These are phyloP conservation scores for Cebus imitator DNA, from an alignment of 2,113 vertebrate genomes.

Conservation along the genomic window DNA sequence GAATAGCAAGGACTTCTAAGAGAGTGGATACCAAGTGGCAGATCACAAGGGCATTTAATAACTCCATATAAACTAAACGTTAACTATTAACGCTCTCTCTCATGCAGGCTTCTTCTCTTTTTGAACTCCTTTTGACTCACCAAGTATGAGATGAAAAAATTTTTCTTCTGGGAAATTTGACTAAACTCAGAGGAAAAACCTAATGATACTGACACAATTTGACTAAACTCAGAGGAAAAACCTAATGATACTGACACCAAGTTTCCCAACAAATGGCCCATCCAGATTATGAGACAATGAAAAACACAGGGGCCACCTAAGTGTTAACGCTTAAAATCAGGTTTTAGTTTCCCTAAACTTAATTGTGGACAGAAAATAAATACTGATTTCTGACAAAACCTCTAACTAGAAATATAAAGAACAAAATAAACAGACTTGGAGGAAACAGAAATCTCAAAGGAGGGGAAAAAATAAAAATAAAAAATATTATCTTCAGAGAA, in stretches of 20 bases:
- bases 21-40: not conserved
- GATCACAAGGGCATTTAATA: not conserved
- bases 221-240: not conserved
- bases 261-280: not conserved
- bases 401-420: not conserved
- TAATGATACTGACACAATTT: not conserved
- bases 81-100: not conserved
- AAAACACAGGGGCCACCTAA: not conserved
- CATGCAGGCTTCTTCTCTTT: not conserved
- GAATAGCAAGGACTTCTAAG: not conserved
- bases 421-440: not conserved
- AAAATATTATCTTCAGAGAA: not conserved
- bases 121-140: not conserved
- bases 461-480: too few species aligned
- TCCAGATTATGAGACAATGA: not conserved
- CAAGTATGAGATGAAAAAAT: not conserved
- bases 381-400: not conserved
- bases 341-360: not conserved
- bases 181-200: not conserved
- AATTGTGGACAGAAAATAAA: not conserved
- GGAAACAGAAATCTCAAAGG: not conserved
- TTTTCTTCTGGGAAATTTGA: not conserved
- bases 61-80: not conserved
- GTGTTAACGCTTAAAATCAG: not conserved
- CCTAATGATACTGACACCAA: not conserved